phyloP scores from a whole-genome alignment of 2,888 invertebrate genomes.

The Panopea generosa region DNA sequence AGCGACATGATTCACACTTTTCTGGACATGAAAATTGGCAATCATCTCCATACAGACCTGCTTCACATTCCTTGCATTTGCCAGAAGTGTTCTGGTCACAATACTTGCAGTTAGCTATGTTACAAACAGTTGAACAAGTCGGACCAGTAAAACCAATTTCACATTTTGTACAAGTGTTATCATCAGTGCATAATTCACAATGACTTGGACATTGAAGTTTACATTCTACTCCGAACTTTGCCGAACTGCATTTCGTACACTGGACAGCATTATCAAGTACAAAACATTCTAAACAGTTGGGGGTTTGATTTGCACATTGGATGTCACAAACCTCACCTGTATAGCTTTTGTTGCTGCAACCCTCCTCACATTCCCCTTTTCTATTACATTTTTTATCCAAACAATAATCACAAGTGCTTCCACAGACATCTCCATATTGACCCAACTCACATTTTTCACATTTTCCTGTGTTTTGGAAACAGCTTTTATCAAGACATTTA shows the following conservation, averaged over 20 bases:
- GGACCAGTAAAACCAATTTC: slow-evolving; percentile 25
- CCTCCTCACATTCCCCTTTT: slow-evolving; percentile 39
- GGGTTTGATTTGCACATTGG: slow-evolving; percentile 26
- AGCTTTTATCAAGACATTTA: slow-evolving; percentile 12
- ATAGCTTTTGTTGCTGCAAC: slow-evolving; percentile 29
- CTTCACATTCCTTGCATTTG: slow-evolving; percentile 30
- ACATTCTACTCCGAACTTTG: slow-evolving; percentile 37
- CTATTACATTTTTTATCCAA: slow-evolving; percentile 25
- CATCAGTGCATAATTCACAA: slow-evolving; percentile 34
- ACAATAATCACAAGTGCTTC: slow-evolving; percentile 26
- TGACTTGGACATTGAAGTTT: slow-evolving; percentile 32
- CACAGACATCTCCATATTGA: slow-evolving; percentile 35
- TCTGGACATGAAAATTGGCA: slow-evolving; percentile 25
- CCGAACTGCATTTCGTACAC: slow-evolving; percentile 35
- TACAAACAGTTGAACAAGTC: slow-evolving; percentile 28
- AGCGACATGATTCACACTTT: slow-evolving; percentile 30
- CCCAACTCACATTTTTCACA: slow-evolving; percentile 23
- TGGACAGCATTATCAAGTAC: neutral
- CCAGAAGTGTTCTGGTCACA: slow-evolving; percentile 25
- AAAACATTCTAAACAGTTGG: slow-evolving; percentile 39
- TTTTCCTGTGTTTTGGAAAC: slow-evolving; percentile 14
- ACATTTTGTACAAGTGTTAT: slow-evolving; percentile 39
- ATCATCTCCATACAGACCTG: slow-evolving; percentile 23
- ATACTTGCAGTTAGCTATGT: slow-evolving; percentile 24
- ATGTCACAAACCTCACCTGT: slow-evolving; percentile 44